phyloP scores from a whole-genome alignment of 2,797 vertebrate genomes.

The Cirrhinus molitorella region DNA sequence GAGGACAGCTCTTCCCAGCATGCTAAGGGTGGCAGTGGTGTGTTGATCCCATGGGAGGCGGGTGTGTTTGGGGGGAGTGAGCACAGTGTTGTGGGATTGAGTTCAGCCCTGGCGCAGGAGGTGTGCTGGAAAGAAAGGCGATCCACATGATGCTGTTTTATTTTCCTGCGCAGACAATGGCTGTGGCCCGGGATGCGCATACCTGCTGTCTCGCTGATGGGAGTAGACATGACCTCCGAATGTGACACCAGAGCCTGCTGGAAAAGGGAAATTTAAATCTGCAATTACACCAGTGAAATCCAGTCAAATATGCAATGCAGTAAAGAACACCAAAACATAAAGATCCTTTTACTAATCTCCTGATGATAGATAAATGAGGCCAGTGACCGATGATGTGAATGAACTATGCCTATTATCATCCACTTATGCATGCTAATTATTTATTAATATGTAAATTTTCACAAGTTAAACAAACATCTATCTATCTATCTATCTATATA shows the following conservation, averaged over 20 bases:
- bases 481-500: too few species aligned
- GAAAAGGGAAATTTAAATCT: conserved; percentile 54
- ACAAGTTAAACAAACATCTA: background rate
- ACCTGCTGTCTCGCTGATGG: conserved; percentile 59
- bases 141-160: conserved; percentile 49
- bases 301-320: conserved; percentile 32
- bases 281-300: conserved; percentile 51
- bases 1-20: background rate
- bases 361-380: conserved; percentile 20
- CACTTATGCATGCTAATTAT: background rate
- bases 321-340: conserved; percentile 33
- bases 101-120: conserved; percentile 49
- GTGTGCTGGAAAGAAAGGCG: conserved; percentile 40
- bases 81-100: conserved; percentile 6
- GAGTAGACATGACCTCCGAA: conserved; percentile 51
- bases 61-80: conserved; percentile 9
- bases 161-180: conserved; percentile 56
- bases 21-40: background rate
- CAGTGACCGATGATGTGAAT: background rate
- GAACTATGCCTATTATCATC: background rate
- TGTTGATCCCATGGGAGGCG: background rate
- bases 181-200: conserved; percentile 36
- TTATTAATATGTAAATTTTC: background rate
- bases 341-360: conserved; percentile 15
- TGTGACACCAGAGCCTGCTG: conserved; percentile 48